Evolutionary conservation across 1,140 invertebrate species (phyloP), one percentile per base, ranked within the genome.

Genomic region (Nasonia longicornis): DNA sequence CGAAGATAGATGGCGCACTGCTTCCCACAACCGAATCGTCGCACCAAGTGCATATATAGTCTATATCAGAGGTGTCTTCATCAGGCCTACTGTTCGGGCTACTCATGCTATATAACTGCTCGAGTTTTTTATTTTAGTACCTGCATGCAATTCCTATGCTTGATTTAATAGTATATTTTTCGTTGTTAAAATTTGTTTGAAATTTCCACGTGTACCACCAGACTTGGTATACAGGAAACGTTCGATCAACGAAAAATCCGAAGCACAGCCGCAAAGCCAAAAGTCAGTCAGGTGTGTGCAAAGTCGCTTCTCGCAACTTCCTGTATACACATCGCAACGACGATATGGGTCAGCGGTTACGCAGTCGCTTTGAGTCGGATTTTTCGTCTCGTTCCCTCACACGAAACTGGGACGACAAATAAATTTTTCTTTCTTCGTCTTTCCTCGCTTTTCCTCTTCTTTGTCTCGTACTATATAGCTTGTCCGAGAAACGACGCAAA

Each of bases 261-360:
- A 66, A 29, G 12, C 29, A 29, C 26, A 26, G 12, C 8, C 7
- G 2, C 7, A 26, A 66, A 29, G 7, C 8, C 10, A 66, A 66
- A 26, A 26, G 12, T 12, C 20, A n/a, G 63, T 10, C 3, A 64
- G 22, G 63, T 64, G n/a, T 26, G 3, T 3, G 10, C 16, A 22
- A 64, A 64, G 64, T 14, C 26, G 7, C 35, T 29, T 26, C 26
- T 2, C 4, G 0, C 52, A 16, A 69, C 12, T 69, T 12, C 66
- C 38, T 12, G 11, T 69, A 22, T 69, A 45, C 22, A 22, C 16
- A 85, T 74, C 84, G 87, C 87, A 86, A 89, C 89, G 89, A 87
- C 88, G 89, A 90, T 89, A 89, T 90, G 89, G 89, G 90, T 91
- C 89, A 26, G 90, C 88, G 87, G 2, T 26, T 26, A 26, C 26